These are phyloP conservation scores for Drosophila ogumai DNA, from an alignment of 1,140 invertebrate genomes.

Conservation along the genomic window DNA sequence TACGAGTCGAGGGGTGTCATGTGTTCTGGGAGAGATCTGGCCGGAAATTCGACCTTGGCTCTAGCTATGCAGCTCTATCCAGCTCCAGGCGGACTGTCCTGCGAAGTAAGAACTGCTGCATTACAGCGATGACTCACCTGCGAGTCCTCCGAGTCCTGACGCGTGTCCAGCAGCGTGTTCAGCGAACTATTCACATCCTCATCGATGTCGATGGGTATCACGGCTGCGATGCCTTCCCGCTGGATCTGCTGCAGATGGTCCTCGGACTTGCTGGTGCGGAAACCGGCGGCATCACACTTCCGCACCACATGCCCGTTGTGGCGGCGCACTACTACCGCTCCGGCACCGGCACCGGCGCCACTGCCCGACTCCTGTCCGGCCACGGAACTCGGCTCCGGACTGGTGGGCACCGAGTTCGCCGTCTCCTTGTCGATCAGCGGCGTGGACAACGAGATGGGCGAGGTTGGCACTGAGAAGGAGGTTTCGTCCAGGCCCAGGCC, in stretches of 20 bases:
- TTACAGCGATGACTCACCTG: conserved; percentile 72
- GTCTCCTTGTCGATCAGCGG: conserved; percentile 81
- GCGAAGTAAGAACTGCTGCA: background rate
- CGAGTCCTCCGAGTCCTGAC: conserved; percentile 88
- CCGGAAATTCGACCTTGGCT: conserved; percentile 30
- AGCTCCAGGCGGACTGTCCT: conserved; percentile 2
- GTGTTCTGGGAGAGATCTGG: conserved; percentile 38
- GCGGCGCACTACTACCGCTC: conserved; percentile 84
- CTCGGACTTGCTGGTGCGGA: conserved; percentile 93
- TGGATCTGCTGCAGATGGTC: conserved; percentile 91
- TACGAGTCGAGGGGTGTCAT: conserved; percentile 33
- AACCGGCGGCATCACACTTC: conserved; percentile 85
- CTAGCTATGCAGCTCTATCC: conserved; percentile 26
- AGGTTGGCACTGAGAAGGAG: conserved; percentile 84
- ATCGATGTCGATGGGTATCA: conserved; percentile 95
- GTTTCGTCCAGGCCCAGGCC: conserved; percentile 71
- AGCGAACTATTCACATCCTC: conserved; percentile 96
- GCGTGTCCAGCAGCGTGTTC: conserved; percentile 94
- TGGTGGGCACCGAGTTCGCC: conserved; percentile 92
- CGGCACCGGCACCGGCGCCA: conserved; percentile 56
- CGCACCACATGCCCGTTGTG: conserved; percentile 77
- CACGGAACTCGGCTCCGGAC: conserved; percentile 88
- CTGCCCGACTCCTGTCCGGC: conserved; percentile 85
- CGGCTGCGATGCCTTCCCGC: conserved; percentile 85
- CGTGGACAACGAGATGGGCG: conserved; percentile 80